Evolutionary conservation across 2,113 vertebrate genomes (phyloP).

Genomic region (Gorsachius goisagi): DNA sequence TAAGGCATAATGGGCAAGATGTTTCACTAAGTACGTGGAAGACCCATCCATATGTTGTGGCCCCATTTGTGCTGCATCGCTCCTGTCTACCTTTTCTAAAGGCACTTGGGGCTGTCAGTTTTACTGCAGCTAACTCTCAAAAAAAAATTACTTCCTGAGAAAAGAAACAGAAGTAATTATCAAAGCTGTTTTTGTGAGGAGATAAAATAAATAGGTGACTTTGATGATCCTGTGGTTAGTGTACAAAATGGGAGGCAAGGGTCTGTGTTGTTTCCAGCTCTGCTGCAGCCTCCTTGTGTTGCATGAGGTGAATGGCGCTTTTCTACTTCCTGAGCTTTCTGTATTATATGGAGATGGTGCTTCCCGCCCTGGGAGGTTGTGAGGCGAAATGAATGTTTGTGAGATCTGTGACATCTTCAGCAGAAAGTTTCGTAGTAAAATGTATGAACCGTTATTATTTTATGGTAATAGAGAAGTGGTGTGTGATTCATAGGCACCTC

Average conservation of each 20-base stretch:
- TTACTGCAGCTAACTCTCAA: neutral
- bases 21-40: fast-evolving
- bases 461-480: neutral
- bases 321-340: neutral
- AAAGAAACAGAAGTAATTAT: neutral
- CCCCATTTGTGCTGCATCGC: fast-evolving
- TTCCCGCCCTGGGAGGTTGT: neutral
- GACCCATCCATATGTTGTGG: fast-evolving
- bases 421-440: neutral
- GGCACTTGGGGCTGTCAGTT: neutral
- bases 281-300: constrained; percentile 10
- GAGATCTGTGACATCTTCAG: neutral
- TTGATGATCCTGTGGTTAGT: neutral
- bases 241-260: neutral
- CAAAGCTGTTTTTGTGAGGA: neutral
- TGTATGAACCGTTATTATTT: neutral
- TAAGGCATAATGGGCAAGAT: neutral
- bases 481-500: neutral
- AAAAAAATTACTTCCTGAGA: neutral
- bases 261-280: neutral
- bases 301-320: neutral
- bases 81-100: neutral
- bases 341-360: neutral
- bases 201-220: neutral
- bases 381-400: neutral